Conservation (phyloP, 2,113 vertebrate species). For the Oncorhynchus clarkii region DNA sequence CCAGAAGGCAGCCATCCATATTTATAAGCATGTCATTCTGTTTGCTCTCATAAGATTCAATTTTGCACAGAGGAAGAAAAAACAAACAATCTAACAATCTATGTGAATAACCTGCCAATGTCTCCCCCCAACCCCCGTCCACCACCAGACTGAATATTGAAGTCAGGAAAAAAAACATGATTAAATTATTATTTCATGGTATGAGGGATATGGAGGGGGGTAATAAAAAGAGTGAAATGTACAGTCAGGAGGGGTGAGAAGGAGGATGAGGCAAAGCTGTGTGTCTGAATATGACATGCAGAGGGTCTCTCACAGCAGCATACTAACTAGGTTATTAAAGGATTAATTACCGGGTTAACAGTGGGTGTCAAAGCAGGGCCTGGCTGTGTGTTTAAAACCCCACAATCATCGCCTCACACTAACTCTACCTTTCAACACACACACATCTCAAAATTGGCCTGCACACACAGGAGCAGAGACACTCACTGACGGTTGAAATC, state of each 20-base stretch:
- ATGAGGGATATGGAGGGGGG: slow-evolving; percentile 12
- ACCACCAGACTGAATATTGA: slow-evolving; percentile 15
- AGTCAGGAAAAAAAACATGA: background rate
- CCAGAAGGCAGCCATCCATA: slow-evolving; percentile 57
- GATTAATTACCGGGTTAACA: slow-evolving; percentile 25
- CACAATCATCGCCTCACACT: slow-evolving; percentile 5
- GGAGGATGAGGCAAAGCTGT: background rate
- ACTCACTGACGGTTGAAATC: slow-evolving; percentile 23
- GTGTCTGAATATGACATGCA: slow-evolving; percentile 27
- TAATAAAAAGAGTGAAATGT: slow-evolving; percentile 38
- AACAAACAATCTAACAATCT: slow-evolving; percentile 36
- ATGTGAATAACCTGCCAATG: slow-evolving; percentile 49
- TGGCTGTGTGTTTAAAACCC: slow-evolving; percentile 25
- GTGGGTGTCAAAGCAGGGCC: slow-evolving; percentile 27
- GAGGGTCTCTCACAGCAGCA: background rate
- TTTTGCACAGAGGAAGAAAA: slow-evolving; percentile 39
- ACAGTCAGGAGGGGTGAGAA: slow-evolving; percentile 23
- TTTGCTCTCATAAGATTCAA: slow-evolving; percentile 64
- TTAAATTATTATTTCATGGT: slow-evolving; percentile 31
- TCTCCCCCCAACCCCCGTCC: background rate
- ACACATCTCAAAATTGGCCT: slow-evolving; percentile 2
- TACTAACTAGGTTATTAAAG: slow-evolving; percentile 7
- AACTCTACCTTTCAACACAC: slow-evolving; percentile 2
- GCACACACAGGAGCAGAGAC: slow-evolving; percentile 14
- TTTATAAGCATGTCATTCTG: slow-evolving; percentile 64